Evolutionary conservation across 2,888 invertebrate species (phyloP), one percentile per base, ranked within the genome.

Genomic region (Drosophila diplacantha): DNA sequence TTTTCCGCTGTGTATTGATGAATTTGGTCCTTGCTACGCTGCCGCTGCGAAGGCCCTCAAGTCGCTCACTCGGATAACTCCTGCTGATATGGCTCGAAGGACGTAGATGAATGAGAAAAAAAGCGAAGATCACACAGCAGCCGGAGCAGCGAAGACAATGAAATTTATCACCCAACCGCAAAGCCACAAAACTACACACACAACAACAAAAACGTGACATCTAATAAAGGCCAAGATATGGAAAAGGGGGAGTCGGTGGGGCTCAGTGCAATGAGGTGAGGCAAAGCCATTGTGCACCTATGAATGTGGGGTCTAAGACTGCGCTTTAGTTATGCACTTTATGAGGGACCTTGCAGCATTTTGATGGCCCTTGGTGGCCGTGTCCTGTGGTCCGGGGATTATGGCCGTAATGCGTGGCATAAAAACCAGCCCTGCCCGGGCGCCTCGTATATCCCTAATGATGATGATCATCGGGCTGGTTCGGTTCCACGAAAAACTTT

Each of bases 131-230:
- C 58, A 59, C 51, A 51, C 41, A 57, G 47, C 47, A 47, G 29
- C 20, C 16, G 38, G 35, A 47, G 24, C 55, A 37, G 55, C 54
- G 52, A 76, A 73, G 76, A 79, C 76, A 77, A 75, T 73, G 74
- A 72, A 73, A 83, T 84, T 81, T 84, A 84, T 85, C 77, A 75
- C 74, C 73, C 67, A 68, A 73, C 75, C 79, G 73, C 52, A 62
- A 73, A 79, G 73, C 72, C 75, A 75, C 73, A 74, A 80, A 59
- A 75, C 78, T 74, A 74, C 72, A 68, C 71, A 60, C 39, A 46
- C 44, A 39, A 64, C 63, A 72, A 79, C 68, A 71, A 63, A 66
- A 74, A 78, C 73, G 73, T 73, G 76, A 79, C 74, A 73, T 81
- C 73, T 79, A 73, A 80, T 80, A 68, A 74, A 67, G 61, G 72